Percentiles rank a stretch among this genome's conserved stretches.
Conservation (phyloP, 2,797 vertebrate species). For the Champsocephalus gunnari region DNA sequence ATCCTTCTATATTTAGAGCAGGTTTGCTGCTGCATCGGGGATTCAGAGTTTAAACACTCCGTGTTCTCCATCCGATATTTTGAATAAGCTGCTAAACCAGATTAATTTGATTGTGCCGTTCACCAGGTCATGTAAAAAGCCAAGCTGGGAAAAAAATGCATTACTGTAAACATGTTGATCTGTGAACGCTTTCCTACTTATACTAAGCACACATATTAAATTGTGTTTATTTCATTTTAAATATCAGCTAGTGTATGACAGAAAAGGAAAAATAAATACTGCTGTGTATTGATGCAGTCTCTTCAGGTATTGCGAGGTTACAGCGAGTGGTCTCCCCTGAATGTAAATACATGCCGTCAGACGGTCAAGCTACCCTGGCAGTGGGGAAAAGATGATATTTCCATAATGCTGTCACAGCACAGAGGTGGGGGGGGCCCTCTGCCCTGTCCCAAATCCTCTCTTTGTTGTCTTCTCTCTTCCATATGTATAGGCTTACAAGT, state of each 20-base stretch:
- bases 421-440: slow-evolving; percentile 47
- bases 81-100: slow-evolving; percentile 68
- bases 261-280: slow-evolving; percentile 34
- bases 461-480: slow-evolving; percentile 53
- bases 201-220: slow-evolving; percentile 34
- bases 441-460: slow-evolving; percentile 54
- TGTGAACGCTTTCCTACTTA: slow-evolving; percentile 44
- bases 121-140: slow-evolving; percentile 52
- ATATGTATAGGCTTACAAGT: slow-evolving; percentile 25
- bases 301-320: slow-evolving; percentile 53
- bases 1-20: slow-evolving; percentile 72
- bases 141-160: slow-evolving; percentile 15
- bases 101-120: slow-evolving; percentile 65
- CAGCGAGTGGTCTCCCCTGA: slow-evolving; percentile 58
- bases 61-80: slow-evolving; percentile 57
- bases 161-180: slow-evolving; percentile 55
- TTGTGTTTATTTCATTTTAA: slow-evolving; percentile 32
- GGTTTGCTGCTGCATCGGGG: slow-evolving; percentile 49
- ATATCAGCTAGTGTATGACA: slow-evolving; percentile 21
- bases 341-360: slow-evolving; percentile 74
- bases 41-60: slow-evolving; percentile 65
- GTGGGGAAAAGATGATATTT: slow-evolving; percentile 75
- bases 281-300: slow-evolving; percentile 36
- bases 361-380: slow-evolving; percentile 71
- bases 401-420: slow-evolving; percentile 80